phyloP scores from a whole-genome alignment of 2,797 vertebrate genomes.

The Mastacembelus armatus region DNA sequence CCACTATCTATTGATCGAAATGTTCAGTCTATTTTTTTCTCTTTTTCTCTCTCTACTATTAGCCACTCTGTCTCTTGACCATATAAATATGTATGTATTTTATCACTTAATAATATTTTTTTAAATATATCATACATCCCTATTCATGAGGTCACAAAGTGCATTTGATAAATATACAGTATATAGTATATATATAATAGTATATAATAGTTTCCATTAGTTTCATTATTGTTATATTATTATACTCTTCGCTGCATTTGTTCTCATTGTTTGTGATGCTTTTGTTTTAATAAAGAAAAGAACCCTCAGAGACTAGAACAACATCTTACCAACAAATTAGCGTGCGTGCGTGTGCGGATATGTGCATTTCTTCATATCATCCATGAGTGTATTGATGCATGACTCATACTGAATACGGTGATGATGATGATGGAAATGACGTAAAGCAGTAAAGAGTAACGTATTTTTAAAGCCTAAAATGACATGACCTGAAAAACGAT shows the following conservation, averaged over 20 bases:
- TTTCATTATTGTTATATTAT: slow-evolving; percentile 31
- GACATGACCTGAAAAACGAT: slow-evolving; percentile 65
- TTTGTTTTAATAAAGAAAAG: slow-evolving; percentile 30
- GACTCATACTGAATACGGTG: slow-evolving; percentile 71
- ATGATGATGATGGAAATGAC: slow-evolving; percentile 74
- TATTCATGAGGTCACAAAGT: slow-evolving; percentile 71
- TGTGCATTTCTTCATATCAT: slow-evolving; percentile 38
- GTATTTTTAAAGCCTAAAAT: slow-evolving; percentile 73
- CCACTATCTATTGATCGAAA: slow-evolving; percentile 20
- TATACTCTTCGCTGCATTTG: slow-evolving; percentile 23
- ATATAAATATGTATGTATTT: slow-evolving; percentile 31
- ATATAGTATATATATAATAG: slow-evolving; percentile 33
- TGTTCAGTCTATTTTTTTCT: neutral
- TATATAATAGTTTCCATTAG: slow-evolving; percentile 29
- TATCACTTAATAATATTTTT: slow-evolving; percentile 14
- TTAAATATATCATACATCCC: slow-evolving; percentile 32
- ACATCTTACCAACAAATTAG: slow-evolving; percentile 15
- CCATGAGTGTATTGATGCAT: slow-evolving; percentile 71
- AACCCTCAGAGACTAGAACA: slow-evolving; percentile 37
- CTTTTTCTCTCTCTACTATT: neutral
- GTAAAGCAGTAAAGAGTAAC: slow-evolving; percentile 72
- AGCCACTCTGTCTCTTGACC: slow-evolving; percentile 8
- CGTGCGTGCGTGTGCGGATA: neutral
- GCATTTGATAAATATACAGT: slow-evolving; percentile 77
- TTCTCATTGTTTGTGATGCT: slow-evolving; percentile 51